phyloP scores from a whole-genome alignment of 2,113 vertebrate genomes.

The Platycercus adscitus region DNA sequence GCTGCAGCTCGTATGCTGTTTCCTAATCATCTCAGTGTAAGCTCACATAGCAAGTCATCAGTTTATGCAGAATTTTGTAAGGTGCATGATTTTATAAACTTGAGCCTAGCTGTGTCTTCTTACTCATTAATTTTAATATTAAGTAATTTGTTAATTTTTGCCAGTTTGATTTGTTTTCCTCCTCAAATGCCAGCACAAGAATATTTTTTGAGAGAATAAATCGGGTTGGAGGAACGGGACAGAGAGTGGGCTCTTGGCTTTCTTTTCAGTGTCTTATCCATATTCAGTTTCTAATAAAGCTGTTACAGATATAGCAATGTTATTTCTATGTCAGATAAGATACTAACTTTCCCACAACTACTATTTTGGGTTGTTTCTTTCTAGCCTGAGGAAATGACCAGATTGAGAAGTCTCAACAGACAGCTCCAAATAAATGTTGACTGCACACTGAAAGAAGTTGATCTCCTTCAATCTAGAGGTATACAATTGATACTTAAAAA shows the following conservation, averaged over 20 bases:
- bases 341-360: slow-evolving; percentile 68
- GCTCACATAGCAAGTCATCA: not conserved
- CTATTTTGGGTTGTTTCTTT: slow-evolving; percentile 71
- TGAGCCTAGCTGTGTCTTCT: not conserved
- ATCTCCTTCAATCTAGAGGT: slow-evolving; percentile 97
- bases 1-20: not conserved
- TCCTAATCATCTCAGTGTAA: not conserved
- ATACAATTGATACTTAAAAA: slow-evolving; percentile 51
- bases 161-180: not conserved
- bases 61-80: not conserved
- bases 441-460: slow-evolving; percentile 97
- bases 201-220: not conserved
- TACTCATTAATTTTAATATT: not conserved
- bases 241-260: not conserved
- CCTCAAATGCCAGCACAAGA: not conserved
- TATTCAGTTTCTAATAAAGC: not conserved
- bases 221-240: not conserved
- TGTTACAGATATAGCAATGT: not conserved
- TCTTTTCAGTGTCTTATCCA: not conserved
- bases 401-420: slow-evolving; percentile 93
- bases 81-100: not conserved
- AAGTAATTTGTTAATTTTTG: not conserved
- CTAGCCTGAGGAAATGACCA: slow-evolving; percentile 98
- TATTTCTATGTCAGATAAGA: slow-evolving; percentile 24
- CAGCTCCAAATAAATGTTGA: slow-evolving; percentile 99